Percentiles rank a stretch among this genome's conserved stretches.
Evolutionary conservation across 2,797 vertebrate genomes (phyloP).

Genomic region (Paramormyrops hopkinsi): DNA sequence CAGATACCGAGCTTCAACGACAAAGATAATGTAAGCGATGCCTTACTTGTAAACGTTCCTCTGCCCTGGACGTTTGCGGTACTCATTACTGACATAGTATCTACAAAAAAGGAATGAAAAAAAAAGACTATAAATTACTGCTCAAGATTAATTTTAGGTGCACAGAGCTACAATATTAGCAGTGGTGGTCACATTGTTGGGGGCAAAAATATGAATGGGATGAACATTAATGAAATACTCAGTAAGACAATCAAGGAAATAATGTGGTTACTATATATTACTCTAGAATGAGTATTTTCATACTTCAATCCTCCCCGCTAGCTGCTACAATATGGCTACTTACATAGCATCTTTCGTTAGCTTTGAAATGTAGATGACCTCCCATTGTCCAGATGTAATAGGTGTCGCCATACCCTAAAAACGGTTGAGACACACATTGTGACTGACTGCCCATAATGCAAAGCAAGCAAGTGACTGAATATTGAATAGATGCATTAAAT

Average conservation of each 20-base stretch:
- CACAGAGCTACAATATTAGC: not conserved
- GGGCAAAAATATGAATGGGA: not conserved
- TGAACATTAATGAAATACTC: not conserved
- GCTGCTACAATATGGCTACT: slow-evolving; percentile 37
- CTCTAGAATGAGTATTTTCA: not conserved
- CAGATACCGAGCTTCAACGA: not conserved
- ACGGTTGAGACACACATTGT: slow-evolving; percentile 42
- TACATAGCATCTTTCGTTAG: slow-evolving; percentile 75
- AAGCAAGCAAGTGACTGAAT: not conserved
- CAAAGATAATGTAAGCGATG: not conserved
- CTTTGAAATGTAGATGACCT: slow-evolving; percentile 84
- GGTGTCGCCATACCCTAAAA: slow-evolving; percentile 69
- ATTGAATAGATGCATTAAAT: not conserved
- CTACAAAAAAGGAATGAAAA: slow-evolving; percentile 48
- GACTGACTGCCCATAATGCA: not conserved
- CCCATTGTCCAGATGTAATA: slow-evolving; percentile 84
- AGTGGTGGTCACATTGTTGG: not conserved
- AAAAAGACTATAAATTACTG: not conserved
- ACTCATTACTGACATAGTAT: slow-evolving; percentile 89
- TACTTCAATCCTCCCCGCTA: not conserved
- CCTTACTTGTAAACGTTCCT: slow-evolving; percentile 79
- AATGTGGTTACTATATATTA: not conserved
- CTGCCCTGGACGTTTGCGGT: slow-evolving; percentile 68
- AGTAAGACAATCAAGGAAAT: not conserved
- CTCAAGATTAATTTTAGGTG: not conserved